Evolutionary conservation across 2,113 vertebrate species (phyloP).

Genomic region (Anarhynchus alexandrinus): DNA sequence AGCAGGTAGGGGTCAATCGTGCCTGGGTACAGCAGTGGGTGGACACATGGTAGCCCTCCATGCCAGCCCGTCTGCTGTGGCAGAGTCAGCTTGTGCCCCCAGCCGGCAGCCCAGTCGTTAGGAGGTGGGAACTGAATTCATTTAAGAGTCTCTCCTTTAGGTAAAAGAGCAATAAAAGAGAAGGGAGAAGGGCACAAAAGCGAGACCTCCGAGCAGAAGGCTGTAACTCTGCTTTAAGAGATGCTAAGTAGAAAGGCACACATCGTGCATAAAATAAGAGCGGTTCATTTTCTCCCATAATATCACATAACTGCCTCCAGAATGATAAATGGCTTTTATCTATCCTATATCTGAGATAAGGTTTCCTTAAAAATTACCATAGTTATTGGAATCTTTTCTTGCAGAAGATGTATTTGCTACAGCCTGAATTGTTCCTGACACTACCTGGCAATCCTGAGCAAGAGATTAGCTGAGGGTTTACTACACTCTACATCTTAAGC

Average conservation of each 20-base stretch:
- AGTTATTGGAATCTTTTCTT: constrained; percentile 27
- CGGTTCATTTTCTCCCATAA: not conserved
- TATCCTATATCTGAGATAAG: not conserved
- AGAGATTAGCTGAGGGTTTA: not conserved
- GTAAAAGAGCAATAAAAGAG: not conserved
- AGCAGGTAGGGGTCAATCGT: not conserved
- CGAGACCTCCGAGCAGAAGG: not conserved
- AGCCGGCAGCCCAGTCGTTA: fast-evolving
- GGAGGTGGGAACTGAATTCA: not conserved
- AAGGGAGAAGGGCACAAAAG: not conserved
- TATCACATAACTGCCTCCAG: not conserved
- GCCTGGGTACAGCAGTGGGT: not conserved
- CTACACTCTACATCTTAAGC: not conserved
- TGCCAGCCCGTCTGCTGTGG: not conserved
- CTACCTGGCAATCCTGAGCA: not conserved
- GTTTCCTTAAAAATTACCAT: constrained; percentile 37
- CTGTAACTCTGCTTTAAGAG: not conserved
- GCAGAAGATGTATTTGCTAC: not conserved
- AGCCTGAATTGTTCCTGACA: not conserved
- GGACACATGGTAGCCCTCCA: not conserved
- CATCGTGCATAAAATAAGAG: not conserved
- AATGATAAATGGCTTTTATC: constrained; percentile 42
- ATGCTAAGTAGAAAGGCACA: not conserved
- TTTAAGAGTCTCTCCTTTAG: not conserved
- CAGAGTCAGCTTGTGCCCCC: not conserved